These are phyloP conservation scores for Hiodon tergisus DNA, from an alignment of 2,113 vertebrate genomes.

Conservation along the genomic window DNA sequence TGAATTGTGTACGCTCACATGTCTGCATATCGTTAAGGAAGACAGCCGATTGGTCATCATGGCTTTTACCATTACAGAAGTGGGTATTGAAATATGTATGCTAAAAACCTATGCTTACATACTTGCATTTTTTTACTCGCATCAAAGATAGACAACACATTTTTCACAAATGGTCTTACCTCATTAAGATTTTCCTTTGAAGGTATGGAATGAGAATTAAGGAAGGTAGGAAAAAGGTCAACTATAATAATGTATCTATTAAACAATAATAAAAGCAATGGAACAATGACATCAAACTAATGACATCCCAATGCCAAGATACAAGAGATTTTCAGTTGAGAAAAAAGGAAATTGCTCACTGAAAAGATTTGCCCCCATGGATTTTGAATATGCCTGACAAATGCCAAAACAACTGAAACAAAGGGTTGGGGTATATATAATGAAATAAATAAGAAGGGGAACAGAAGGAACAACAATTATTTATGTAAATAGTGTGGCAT, in stretches of 20 bases:
- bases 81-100: too few species aligned
- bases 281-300: conserved; percentile 59
- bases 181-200: conserved; percentile 50
- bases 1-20: too few species aligned
- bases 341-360: conserved; percentile 57
- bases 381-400: conserved; percentile 43
- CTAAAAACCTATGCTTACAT: neutral
- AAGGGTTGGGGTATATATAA: conserved; percentile 48
- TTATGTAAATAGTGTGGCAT: conserved; percentile 99
- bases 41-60: too few species aligned
- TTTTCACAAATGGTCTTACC: conserved; percentile 25
- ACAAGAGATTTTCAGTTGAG: conserved; percentile 50
- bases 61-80: too few species aligned
- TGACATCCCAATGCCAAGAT: conserved; percentile 37
- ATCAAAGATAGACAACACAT: neutral
- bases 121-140: neutral
- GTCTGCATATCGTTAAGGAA: too few species aligned
- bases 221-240: conserved; percentile 34
- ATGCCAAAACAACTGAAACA: conserved; percentile 66
- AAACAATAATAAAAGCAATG: conserved; percentile 45
- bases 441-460: conserved; percentile 64
- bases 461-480: conserved; percentile 99
- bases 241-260: conserved; percentile 61
- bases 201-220: conserved; percentile 40
- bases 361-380: conserved; percentile 59